A percentile compares a stretch with the other conserved stretches of the same genome.
phyloP scores from a whole-genome alignment of 2,797 vertebrate species.

The Coluber constrictor region DNA sequence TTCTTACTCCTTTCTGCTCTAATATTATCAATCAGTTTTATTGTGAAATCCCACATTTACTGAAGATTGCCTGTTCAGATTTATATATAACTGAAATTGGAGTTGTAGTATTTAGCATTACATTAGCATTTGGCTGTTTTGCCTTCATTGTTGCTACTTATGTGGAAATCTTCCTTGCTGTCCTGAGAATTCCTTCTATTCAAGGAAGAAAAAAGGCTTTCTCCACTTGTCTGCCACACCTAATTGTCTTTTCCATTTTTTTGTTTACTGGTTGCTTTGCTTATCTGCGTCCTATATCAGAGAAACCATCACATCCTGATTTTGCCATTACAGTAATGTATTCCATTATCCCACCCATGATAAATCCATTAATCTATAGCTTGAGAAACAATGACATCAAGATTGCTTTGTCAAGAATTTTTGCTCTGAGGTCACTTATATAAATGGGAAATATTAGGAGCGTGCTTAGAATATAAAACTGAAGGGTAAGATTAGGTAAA shows the following conservation, averaged over 20 bases:
- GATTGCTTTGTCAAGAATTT: neutral
- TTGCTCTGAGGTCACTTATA: neutral
- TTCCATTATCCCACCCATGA: conserved; percentile 46
- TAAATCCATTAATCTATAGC: conserved; percentile 2
- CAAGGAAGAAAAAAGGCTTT: neutral
- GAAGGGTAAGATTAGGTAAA: neutral
- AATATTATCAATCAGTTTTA: neutral
- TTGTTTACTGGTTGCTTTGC: neutral
- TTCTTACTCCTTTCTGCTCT: neutral
- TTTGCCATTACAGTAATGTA: conserved; percentile 41
- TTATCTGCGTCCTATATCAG: neutral
- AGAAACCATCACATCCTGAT: neutral
- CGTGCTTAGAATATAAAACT: neutral
- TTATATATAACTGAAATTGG: neutral
- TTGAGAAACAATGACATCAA: neutral
- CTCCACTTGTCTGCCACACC: neutral
- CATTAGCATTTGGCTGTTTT: neutral
- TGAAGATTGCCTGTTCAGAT: neutral
- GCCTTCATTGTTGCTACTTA: neutral
- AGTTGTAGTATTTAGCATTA: neutral
- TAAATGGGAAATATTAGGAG: neutral
- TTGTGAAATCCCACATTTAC: neutral
- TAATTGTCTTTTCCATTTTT: neutral
- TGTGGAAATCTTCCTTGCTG: neutral
- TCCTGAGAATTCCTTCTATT: neutral